These are phyloP conservation scores for Oscheius sp. DNA, from an alignment of 2,888 invertebrate genomes.

Conservation along the genomic window DNA sequence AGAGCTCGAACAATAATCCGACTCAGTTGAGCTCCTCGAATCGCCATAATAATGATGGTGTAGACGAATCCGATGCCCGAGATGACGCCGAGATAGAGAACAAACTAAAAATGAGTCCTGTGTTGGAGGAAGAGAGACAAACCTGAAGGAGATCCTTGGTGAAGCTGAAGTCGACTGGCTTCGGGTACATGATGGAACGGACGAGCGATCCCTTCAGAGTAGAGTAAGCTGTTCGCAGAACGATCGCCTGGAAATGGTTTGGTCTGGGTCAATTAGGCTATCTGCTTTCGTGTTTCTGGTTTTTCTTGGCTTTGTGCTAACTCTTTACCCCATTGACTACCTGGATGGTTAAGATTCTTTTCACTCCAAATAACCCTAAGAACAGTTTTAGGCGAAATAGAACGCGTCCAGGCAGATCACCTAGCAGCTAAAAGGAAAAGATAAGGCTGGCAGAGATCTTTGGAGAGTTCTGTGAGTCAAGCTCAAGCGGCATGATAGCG, in stretches of 20 bases:
- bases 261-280: no score
- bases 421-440: no score
- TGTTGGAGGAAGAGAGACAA: neutral
- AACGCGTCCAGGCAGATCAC: no score
- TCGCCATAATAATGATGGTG: constrained; percentile 87
- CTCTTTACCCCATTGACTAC: no score
- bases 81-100: constrained; percentile 52
- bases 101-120: constrained; percentile 42
- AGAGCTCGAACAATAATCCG: constrained; percentile 83
- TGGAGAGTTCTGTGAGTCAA: no score
- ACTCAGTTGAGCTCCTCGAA: constrained; percentile 52
- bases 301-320: no score
- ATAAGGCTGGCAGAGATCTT: no score
- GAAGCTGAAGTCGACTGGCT: constrained; percentile 79
- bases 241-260: constrained; percentile 79
- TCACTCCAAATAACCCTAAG: no score
- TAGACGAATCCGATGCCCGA: constrained; percentile 76
- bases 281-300: no score
- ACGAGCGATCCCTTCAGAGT: constrained; percentile 80
- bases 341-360: no score
- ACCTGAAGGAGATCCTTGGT: constrained; percentile 77
- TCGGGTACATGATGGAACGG: constrained; percentile 78
- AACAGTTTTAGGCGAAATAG: no score
- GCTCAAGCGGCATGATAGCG: no score
- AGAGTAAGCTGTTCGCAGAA: constrained; percentile 81